Percentiles rank a stretch among this genome's conserved stretches.
phyloP scores from a whole-genome alignment of 1,140 invertebrate genomes.

The Delia radicum region DNA sequence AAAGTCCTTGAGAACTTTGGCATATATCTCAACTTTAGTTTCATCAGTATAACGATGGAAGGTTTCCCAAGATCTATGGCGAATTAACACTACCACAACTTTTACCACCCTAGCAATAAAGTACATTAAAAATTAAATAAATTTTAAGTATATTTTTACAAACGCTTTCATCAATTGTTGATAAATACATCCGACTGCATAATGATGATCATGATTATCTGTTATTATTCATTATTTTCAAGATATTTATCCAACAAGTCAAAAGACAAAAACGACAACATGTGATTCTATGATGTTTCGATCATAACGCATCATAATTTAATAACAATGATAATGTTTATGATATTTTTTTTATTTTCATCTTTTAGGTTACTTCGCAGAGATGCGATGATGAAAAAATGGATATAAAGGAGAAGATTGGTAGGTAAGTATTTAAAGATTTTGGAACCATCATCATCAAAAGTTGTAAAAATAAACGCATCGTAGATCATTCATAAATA shows the following conservation, averaged over 20 bases:
- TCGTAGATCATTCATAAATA: conserved; percentile 31
- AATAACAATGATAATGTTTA: neutral
- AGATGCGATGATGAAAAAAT: neutral
- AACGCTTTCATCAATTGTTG: neutral
- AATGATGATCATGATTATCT: neutral
- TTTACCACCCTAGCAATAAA: too few relatives aligned
- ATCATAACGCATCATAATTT: neutral
- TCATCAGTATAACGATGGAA: too few relatives aligned
- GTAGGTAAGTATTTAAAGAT: too few relatives aligned
- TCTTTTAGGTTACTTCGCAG: neutral
- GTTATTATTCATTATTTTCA: neutral
- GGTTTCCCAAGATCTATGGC: too few relatives aligned
- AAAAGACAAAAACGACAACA: neutral
- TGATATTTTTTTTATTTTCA: neutral
- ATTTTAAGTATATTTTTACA: neutral
- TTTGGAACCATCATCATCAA: neutral
- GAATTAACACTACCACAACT: too few relatives aligned
- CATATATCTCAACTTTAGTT: too few relatives aligned
- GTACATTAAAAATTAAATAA: too few relatives aligned
- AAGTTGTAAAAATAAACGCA: conserved; percentile 17
- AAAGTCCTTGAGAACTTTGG: too few relatives aligned
- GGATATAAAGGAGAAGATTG: too few relatives aligned
- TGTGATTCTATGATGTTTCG: too few relatives aligned
- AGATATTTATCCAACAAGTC: neutral
- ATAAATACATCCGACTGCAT: neutral